Base-by-base conservation (phyloP, 1,140 invertebrate genomes). In the Drosophila varians region DNA sequence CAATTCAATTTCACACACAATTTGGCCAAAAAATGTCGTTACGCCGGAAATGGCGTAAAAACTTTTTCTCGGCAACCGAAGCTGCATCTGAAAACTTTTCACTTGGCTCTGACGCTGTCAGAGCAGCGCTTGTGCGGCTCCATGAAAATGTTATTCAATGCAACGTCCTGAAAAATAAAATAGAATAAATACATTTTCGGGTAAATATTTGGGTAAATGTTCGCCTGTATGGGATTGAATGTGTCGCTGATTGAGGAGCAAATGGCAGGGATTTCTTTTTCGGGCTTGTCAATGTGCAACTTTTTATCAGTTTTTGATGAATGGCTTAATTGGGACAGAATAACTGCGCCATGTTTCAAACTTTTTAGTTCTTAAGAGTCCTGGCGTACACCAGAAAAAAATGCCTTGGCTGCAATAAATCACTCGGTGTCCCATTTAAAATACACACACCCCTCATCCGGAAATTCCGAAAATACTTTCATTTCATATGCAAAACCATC, bases 1-100 rank as follows among this genome's bases (percentile, higher is more conserved):
- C 80, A 84, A 84, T 84, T 84, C 80, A 84, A 84, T 84, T 84
- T 84, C 80, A 84, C 80, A 84, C 80, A 84, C 80, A 84, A 84
- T 84, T 84, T 84, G 80, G 76, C 76, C 72, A 77, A 72, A 80
- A 84, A 84, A 73, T 71, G 76, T 79, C 53, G 57, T 77, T 61
- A 51, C 58, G 55, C 62, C 69, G 69, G 79, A 84, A 84, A 84
- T 75, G 58, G 66, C 80, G 69, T 61, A 66, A 86, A 80, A 84
- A 84, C 47, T 78, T 84, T n/a, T 84, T 53, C 66, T 34, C 49
- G 53, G 71, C 14, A 64, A 38, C 55, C 31, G 55, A 26, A 46
- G 83, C 75, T 84, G 80, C 72, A 73, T 61, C 64, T 58, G 49
- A 69, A 73, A 64, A 73, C 26, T 64, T 73, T 73, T 73, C 69